These are phyloP conservation scores for Plagiodera versicolora DNA, from an alignment of 2,888 invertebrate genomes.

Conservation along the genomic window DNA sequence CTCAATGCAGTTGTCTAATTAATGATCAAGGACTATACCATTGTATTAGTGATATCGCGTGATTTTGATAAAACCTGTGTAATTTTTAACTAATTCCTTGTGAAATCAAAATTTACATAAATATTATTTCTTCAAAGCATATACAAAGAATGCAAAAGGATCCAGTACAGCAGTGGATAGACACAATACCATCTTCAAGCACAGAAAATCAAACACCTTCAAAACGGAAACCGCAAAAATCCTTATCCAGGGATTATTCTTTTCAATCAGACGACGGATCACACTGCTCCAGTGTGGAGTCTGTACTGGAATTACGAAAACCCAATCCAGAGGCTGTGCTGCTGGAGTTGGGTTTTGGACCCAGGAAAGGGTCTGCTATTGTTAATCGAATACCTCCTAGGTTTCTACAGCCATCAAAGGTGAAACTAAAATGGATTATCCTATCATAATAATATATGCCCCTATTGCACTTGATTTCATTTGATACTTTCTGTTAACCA, in stretches of 20 bases:
- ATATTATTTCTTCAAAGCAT: not conserved
- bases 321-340: conserved; percentile 90
- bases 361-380: conserved; percentile 67
- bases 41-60: not conserved
- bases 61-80: conserved; percentile 3
- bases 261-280: conserved; percentile 56
- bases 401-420: conserved; percentile 81
- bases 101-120: too few species aligned
- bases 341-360: conserved; percentile 79
- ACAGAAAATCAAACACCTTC: conserved; percentile 22
- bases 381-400: conserved; percentile 78
- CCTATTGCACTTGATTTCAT: too few species aligned
- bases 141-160: conserved; percentile 58
- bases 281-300: conserved; percentile 78
- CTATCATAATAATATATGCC: too few species aligned
- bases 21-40: too few species aligned
- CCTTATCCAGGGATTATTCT: conserved; percentile 49
- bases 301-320: conserved; percentile 78
- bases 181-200: conserved; percentile 61
- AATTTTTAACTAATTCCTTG: conserved; percentile 2
- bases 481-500: too few species aligned
- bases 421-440: conserved; percentile 50
- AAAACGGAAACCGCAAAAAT: conserved; percentile 31
- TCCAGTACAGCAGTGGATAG: conserved; percentile 76
- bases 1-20: too few species aligned